Evolutionary conservation across 35 echinoderm and acorn worm genomes (phyloP), one percentile per base, ranked within the genome.

Genomic region (Apostichopus californicus): DNA sequence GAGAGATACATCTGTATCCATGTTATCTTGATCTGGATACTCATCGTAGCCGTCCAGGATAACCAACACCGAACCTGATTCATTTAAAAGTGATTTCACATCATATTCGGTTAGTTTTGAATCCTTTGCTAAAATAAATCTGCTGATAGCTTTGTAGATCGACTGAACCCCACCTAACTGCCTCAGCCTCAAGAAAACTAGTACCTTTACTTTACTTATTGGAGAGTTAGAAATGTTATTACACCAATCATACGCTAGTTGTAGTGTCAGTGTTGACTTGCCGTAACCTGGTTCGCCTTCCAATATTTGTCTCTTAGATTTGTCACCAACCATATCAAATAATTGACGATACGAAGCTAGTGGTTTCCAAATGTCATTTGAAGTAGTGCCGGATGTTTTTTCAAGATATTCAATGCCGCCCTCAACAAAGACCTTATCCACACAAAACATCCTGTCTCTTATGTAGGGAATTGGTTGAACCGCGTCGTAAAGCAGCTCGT

Each of bases 211-310:
- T 8, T 84, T 46, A 4, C 12, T 21, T n/a, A 17, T 8, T 1
- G 2, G 8, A 17, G 46, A 59, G 1, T 84, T 20, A 57, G 81
- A 5, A 13, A 21, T 8, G 6, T 11, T 5, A 54, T 84, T 84
- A 84, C 81, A 84, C 81, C 81, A 84, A 25, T 25, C 24, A 25
- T 25, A 25, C 24, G 24, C 24, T 25, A 25, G 24, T 25, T 25
- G 24, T 25, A 23, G 81, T 58, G 28, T 4, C 7, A 85, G 8
- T 0, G 52, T 85, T 4, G 81, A 85, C n/a, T 85, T 85, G 17
- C 81, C 81, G n/a, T 85, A 85, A 5, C 81, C 81, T 13, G 81
- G 81, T 3, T 85, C 81, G 3, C 55, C 81, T 59, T 85, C 28
- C 23, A 85, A 17, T 21, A 85, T 59, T 14, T 22, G 17, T 15